Conservation (phyloP, 2,888 invertebrate genomes). For the Notodonta dromedarius region DNA sequence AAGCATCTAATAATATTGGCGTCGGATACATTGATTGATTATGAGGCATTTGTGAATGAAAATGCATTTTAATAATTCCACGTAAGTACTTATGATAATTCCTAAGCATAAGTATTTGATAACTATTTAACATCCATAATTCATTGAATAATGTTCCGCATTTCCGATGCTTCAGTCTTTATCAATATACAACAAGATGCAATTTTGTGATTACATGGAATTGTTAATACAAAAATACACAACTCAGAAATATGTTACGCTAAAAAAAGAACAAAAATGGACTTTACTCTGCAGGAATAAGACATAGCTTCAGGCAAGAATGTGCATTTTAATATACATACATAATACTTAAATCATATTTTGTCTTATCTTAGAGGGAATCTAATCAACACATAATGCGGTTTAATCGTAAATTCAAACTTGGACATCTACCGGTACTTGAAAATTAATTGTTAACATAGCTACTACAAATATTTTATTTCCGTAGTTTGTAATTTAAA, state of each 20-base stretch:
- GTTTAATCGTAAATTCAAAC: constrained; percentile 23
- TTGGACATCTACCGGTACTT: constrained; percentile 17
- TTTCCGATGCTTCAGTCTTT: constrained; percentile 7
- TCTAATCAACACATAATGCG: constrained; percentile 34
- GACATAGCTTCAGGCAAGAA: constrained; percentile 8
- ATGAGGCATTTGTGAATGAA: background rate
- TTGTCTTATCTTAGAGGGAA: constrained; percentile 20
- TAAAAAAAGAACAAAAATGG: constrained; percentile 2
- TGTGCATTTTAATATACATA: background rate
- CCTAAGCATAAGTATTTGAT: background rate
- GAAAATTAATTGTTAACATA: constrained; percentile 8
- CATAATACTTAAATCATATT: background rate
- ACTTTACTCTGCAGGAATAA: constrained; percentile 12
- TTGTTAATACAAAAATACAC: constrained; percentile 9
- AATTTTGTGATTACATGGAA: constrained; percentile 35
- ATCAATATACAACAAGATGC: constrained; percentile 23
- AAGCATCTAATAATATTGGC: background rate
- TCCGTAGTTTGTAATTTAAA: too few relatives aligned
- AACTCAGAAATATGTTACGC: background rate
- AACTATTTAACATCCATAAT: background rate
- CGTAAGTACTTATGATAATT: background rate
- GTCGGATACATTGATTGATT: background rate
- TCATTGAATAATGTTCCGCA: background rate
- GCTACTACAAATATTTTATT: background rate
- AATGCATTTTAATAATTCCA: background rate